phyloP scores from a whole-genome alignment of 1,140 invertebrate genomes.

The Drepana arcuata region DNA sequence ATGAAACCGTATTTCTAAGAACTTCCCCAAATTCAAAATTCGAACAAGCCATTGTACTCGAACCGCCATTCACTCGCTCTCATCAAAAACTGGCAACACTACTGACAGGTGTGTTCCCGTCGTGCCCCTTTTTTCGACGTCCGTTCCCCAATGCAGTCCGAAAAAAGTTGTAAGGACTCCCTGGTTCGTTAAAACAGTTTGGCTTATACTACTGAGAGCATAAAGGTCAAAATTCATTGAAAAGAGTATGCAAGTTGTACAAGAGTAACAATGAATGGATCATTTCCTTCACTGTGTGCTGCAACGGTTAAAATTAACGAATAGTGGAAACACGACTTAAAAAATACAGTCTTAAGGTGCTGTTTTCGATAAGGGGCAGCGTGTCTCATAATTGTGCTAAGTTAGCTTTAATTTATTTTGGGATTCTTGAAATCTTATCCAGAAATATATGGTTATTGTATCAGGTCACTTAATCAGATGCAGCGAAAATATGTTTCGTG shows the following conservation, averaged over 20 bases:
- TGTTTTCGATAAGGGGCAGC: conserved; percentile 10
- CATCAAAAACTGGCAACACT: conserved; percentile 68
- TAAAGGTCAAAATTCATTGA: conserved; percentile 23
- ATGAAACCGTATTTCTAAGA: conserved; percentile 13
- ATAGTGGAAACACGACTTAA: conserved; percentile 33
- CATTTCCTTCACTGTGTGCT: conserved; percentile 64
- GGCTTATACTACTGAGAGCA: too few species aligned
- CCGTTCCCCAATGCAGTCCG: conserved; percentile 34
- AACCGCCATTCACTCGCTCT: conserved; percentile 55
- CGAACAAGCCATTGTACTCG: conserved; percentile 42
- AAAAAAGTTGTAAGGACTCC: conserved; percentile 29
- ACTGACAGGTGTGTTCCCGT: conserved; percentile 68
- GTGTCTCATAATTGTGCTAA: conserved; percentile 31
- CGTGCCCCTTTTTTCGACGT: conserved; percentile 69
- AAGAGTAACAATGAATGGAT: conserved; percentile 65
- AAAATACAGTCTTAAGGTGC: conserved; percentile 12
- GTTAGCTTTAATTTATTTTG: conserved; percentile 45
- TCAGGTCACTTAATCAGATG: too few species aligned
- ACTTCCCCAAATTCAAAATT: conserved; percentile 46
- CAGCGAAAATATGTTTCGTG: too few species aligned
- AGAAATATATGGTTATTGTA: conserved; percentile 19
- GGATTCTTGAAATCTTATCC: conserved; percentile 26
- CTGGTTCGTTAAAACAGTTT: too few species aligned
- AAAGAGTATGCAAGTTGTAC: conserved; percentile 17
- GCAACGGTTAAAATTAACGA: conserved; percentile 48